These are phyloP conservation scores for Scaptomyza pallida DNA, from an alignment of 1,140 invertebrate species.

Conservation along the genomic window DNA sequence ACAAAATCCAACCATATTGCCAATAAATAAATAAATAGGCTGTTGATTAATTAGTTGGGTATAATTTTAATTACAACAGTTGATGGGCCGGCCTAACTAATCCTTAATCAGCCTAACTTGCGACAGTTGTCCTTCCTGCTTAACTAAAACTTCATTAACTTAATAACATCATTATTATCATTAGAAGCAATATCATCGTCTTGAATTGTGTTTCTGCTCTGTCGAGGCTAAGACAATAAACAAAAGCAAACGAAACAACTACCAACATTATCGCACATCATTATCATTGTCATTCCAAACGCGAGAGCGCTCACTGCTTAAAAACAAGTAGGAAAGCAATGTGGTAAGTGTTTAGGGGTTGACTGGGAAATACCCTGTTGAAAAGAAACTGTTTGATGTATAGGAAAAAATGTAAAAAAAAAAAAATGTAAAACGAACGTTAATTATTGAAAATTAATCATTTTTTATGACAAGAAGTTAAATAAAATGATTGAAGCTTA, in stretches of 20 bases:
- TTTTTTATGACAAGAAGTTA: no score
- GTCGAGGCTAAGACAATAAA: slow-evolving; percentile 62
- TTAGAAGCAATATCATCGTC: slow-evolving; percentile 51
- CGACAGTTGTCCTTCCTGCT: slow-evolving; percentile 17
- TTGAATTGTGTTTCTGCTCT: slow-evolving; percentile 33
- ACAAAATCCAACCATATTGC: slow-evolving; percentile 14
- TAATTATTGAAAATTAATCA: no score
- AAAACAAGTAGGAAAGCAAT: slow-evolving; percentile 30
- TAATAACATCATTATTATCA: slow-evolving; percentile 24
- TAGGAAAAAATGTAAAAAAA: no score
- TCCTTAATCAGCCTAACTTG: slow-evolving; percentile 13
- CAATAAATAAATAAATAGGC: slow-evolving; percentile 44
- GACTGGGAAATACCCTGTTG: slow-evolving; percentile 9
- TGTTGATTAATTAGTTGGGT: background rate
- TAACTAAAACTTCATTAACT: slow-evolving; percentile 29
- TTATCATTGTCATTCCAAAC: slow-evolving; percentile 77
- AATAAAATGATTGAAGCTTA: no score
- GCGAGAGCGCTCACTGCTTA: slow-evolving; percentile 58
- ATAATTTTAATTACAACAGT: slow-evolving; percentile 35
- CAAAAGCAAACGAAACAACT: slow-evolving; percentile 67
- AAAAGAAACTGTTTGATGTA: background rate
- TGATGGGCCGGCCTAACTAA: slow-evolving; percentile 14
- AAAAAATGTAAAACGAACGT: no score
- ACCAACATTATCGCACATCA: slow-evolving; percentile 79
- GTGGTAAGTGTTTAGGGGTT: background rate